Conservation (phyloP, 2,797 vertebrate species). For the Gobionotothen gibberifrons region DNA sequence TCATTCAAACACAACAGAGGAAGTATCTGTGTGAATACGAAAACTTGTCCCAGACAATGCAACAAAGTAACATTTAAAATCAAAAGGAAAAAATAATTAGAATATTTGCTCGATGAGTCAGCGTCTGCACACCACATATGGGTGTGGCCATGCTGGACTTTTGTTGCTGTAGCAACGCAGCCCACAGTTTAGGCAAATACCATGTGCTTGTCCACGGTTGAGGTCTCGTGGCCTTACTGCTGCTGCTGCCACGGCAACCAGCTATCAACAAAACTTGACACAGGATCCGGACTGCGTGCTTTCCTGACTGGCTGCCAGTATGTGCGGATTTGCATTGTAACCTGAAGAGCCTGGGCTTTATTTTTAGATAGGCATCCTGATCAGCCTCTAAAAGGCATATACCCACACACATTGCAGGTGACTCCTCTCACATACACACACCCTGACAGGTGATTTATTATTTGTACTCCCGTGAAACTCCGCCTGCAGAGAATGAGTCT, state of each 20-base stretch:
- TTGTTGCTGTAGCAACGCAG: slow-evolving; percentile 76
- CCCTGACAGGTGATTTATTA: slow-evolving; percentile 69
- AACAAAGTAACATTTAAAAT: slow-evolving; percentile 12
- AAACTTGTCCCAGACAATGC: slow-evolving; percentile 8
- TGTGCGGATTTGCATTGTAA: slow-evolving; percentile 70
- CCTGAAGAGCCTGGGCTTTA: slow-evolving; percentile 66
- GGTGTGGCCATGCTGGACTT: slow-evolving; percentile 77
- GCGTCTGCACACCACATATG: slow-evolving; percentile 60
- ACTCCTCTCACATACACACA: not conserved
- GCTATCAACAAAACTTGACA: slow-evolving; percentile 75
- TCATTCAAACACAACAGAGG: slow-evolving; percentile 7
- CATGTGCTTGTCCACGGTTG: slow-evolving; percentile 48
- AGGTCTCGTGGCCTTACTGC: slow-evolving; percentile 41
- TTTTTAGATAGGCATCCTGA: slow-evolving; percentile 69
- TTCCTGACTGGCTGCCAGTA: slow-evolving; percentile 55
- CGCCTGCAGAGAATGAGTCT: slow-evolving; percentile 79
- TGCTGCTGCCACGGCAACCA: slow-evolving; percentile 73
- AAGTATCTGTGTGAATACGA: slow-evolving; percentile 17
- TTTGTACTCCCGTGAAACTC: slow-evolving; percentile 60
- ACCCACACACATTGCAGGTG: not conserved
- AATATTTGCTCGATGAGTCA: slow-evolving; percentile 80
- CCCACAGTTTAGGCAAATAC: slow-evolving; percentile 80
- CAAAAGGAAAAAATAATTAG: not conserved
- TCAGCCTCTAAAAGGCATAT: slow-evolving; percentile 32
- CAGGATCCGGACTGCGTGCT: slow-evolving; percentile 56